Percentiles rank a stretch among this genome's conserved stretches.
These are phyloP conservation scores for Pteropus alecto DNA, from an alignment of 2,113 vertebrate species.

Conservation along the genomic window DNA sequence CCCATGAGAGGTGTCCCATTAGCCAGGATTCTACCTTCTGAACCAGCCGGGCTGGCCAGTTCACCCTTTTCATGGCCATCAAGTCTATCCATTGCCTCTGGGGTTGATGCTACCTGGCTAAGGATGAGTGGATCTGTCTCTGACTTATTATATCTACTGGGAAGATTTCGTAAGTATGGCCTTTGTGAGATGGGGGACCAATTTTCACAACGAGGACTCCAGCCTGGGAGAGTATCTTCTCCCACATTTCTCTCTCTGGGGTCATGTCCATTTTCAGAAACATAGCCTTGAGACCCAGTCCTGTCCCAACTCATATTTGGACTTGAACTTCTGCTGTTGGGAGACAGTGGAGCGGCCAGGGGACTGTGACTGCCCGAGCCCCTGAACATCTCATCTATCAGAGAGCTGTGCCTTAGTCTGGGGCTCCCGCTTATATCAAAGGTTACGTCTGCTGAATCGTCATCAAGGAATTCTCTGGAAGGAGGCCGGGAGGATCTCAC, in stretches of 20 bases:
- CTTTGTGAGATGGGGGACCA: constrained; percentile 81
- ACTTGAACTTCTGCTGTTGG: constrained; percentile 84
- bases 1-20: constrained; percentile 85
- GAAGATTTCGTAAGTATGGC: constrained; percentile 76
- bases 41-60: constrained; percentile 76
- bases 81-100: constrained; percentile 66
- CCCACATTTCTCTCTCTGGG: constrained; percentile 65
- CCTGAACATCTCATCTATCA: constrained; percentile 84
- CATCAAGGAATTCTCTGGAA: constrained; percentile 83
- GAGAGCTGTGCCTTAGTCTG: constrained; percentile 83
- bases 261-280: constrained; percentile 87
- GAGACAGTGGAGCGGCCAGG: constrained; percentile 76
- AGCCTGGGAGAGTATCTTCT: constrained; percentile 60
- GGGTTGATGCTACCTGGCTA: constrained; percentile 81
- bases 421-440: constrained; percentile 83
- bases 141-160: constrained; percentile 81
- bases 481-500: constrained; percentile 79
- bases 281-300: constrained; percentile 81
- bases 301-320: constrained; percentile 84
- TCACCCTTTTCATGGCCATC: constrained; percentile 79
- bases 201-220: constrained; percentile 70
- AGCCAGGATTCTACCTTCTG: constrained; percentile 85
- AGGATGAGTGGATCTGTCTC: constrained; percentile 89
- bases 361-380: constrained; percentile 82
- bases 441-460: constrained; percentile 81